Percentiles rank a stretch among this genome's conserved stretches.
These are phyloP conservation scores for Murina feae DNA, from an alignment of 2,113 vertebrate species.

Conservation along the genomic window DNA sequence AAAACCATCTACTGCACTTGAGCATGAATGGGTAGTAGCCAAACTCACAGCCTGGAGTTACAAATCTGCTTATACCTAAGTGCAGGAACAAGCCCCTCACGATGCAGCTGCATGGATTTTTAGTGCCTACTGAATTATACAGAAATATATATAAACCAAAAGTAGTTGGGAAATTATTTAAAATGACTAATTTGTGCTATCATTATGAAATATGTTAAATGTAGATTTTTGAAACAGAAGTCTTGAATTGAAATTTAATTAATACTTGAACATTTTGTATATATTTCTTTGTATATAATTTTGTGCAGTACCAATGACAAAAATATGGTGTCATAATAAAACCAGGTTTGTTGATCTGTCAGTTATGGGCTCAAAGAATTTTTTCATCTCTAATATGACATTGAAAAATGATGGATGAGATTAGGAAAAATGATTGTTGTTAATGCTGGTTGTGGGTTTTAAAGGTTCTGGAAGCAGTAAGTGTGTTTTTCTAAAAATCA, in stretches of 20 bases:
- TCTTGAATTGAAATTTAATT: slow-evolving; percentile 83
- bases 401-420: slow-evolving; percentile 67
- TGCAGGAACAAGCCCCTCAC: slow-evolving; percentile 76
- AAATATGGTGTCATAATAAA: slow-evolving; percentile 81
- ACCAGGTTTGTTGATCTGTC: slow-evolving; percentile 83
- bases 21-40: slow-evolving; percentile 75
- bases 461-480: slow-evolving; percentile 68
- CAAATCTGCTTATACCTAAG: slow-evolving; percentile 71
- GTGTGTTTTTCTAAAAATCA: slow-evolving; percentile 62
- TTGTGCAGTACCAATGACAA: slow-evolving; percentile 81
- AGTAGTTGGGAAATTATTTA: slow-evolving; percentile 79
- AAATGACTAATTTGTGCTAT: slow-evolving; percentile 82
- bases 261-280: slow-evolving; percentile 86
- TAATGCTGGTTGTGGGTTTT: slow-evolving; percentile 58
- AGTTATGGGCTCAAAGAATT: slow-evolving; percentile 80
- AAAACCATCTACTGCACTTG: slow-evolving; percentile 76
- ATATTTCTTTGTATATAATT: slow-evolving; percentile 84
- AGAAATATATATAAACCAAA: slow-evolving; percentile 80
- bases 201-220: slow-evolving; percentile 84
- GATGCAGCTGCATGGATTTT: slow-evolving; percentile 84
- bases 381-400: slow-evolving; percentile 73
- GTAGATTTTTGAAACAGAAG: slow-evolving; percentile 85
- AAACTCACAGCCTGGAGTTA: slow-evolving; percentile 73
- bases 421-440: slow-evolving; percentile 50
- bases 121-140: slow-evolving; percentile 84